Evolutionary conservation across 2,113 vertebrate species (phyloP), one percentile per base, ranked within the genome.

Genomic region (Nothoprocta perdicaria): DNA sequence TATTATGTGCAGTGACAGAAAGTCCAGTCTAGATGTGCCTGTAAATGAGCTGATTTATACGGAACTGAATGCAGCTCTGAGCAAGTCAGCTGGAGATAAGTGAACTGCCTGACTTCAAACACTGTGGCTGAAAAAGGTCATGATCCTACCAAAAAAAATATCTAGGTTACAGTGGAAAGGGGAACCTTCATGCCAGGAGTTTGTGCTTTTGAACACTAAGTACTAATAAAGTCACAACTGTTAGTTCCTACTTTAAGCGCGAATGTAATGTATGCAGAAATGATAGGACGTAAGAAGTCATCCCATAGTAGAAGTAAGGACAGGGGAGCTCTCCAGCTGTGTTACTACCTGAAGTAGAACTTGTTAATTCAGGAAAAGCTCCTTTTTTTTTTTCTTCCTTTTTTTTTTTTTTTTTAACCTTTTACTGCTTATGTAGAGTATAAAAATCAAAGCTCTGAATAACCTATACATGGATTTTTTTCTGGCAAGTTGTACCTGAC

Each of bases 71-170:
- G 23, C 0, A 1, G 12, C 41, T 77, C 26, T 53, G 29, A 89
- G n/a, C 57, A 89, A 83, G 52, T 88, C 52, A 29, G 1, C 29
- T 75, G 73, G 63, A 85, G 79, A 83, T 65, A 68, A 80, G 41
- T 60, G 50, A 92, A 80, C 46, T 89, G 76, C 73, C 93, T 88
- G 43, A 78, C 88, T 21, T 83, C 31, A 63, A 33, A 93, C 85
- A 27, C 3, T 19, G 52, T 31, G n/a, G 35, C 79, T 87, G 71
- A 80, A 90, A 88, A 92, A 83, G 63, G 72, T 86, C 38, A 15
- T 81, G 62, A 79, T 95, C 67, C 86, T 82, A 48, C 38, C 74
- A 84, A 93, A 94, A 86, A 93, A 80, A 12, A 85, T 38, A 46
- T 77, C 16, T 46, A 33, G 19, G 8, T 60, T 93, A 72, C 41